Evolutionary conservation across 2,888 invertebrate genomes (phyloP).

Genomic region (Ligdia adustata): DNA sequence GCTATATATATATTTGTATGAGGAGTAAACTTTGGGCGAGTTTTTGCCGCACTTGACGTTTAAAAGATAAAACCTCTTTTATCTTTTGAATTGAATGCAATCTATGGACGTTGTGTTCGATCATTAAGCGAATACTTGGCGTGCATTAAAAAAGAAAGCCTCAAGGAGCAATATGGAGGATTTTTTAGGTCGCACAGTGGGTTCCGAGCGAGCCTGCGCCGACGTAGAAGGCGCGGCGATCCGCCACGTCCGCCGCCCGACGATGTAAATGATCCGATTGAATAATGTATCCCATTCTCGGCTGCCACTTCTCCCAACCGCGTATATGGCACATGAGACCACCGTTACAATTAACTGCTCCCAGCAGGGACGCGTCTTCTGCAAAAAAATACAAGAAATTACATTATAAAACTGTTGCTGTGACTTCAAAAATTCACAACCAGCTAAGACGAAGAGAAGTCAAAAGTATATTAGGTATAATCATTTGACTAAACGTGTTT

Average conservation of each 20-base stretch:
- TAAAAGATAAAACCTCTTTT: slow-evolving; percentile 26
- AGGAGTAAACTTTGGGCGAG: slow-evolving; percentile 7
- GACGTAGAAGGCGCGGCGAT: slow-evolving; percentile 74
- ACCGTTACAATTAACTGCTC: slow-evolving; percentile 76
- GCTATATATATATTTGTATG: too few relatives aligned
- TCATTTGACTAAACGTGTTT: too few relatives aligned
- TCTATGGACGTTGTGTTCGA: slow-evolving; percentile 58
- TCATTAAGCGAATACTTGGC: slow-evolving; percentile 67
- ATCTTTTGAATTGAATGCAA: slow-evolving; percentile 56
- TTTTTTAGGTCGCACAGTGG: slow-evolving; percentile 70
- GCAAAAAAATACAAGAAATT: slow-evolving; percentile 42
- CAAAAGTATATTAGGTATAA: too few relatives aligned
- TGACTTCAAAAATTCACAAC: too few relatives aligned
- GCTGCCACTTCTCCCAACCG: slow-evolving; percentile 63
- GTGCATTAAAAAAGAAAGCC: slow-evolving; percentile 67
- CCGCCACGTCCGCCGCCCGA: slow-evolving; percentile 67
- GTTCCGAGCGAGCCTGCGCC: slow-evolving; percentile 61
- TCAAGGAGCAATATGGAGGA: slow-evolving; percentile 69
- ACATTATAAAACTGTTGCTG: too few relatives aligned
- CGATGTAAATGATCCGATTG: slow-evolving; percentile 82
- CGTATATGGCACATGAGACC: slow-evolving; percentile 74
- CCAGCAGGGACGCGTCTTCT: slow-evolving; percentile 47
- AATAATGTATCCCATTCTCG: slow-evolving; percentile 80
- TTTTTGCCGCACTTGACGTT: slow-evolving; percentile 18
- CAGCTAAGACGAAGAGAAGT: too few relatives aligned